Evolutionary conservation across 2,888 invertebrate species (phyloP), one percentile per base, ranked within the genome.

Genomic region (Escarpia spicata): DNA sequence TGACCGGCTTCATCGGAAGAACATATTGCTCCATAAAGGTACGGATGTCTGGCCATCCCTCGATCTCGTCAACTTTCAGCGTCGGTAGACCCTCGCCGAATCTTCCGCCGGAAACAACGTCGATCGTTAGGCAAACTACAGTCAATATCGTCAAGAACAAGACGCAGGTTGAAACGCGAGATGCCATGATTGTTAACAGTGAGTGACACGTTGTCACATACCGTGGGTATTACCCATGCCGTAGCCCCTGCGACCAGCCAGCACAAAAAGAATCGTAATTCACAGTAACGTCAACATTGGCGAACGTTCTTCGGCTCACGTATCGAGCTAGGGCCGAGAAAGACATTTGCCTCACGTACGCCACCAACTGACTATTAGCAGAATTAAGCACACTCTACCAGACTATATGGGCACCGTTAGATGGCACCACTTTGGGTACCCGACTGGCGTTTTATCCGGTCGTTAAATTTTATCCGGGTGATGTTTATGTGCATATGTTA

Each of bases 11-110:
- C 26, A 94, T 93, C 0, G 93, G 93, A 10, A 94, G 92, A 1
- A 95, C 95, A 93, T 96, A 95, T 31, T 95, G 93, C 52, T 93
- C 60, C 92, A 96, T 95, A 93, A 96, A 96, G 1, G 93, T 92
- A 92, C 94, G 92, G 0, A 95, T 94, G 89, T 93, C 93, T 0
- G 95, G 95, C 93, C 95, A 96, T 45, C 94, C 95, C 75, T 75
- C 75, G 75, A n/a, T 75, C 75, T 75, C 75, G 75, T 2, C 26
- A 1, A 75, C 75, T n/a, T 15, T 3, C 26, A 75, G 26, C 19
- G 75, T 75, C 19, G 75, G 75, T 75, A 75, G 75, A 15, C 75
- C 75, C 75, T 75, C 75, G 26, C 75, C 75, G n/a, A 75, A 75
- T 6, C 26, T 75, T n/a, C 75, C 75, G 6, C 75, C 75, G 75